A percentile compares a stretch with the other conserved stretches of the same genome.
Evolutionary conservation across 2,888 invertebrate genomes (phyloP).

Genomic region (Lithophane semibrunnea): DNA sequence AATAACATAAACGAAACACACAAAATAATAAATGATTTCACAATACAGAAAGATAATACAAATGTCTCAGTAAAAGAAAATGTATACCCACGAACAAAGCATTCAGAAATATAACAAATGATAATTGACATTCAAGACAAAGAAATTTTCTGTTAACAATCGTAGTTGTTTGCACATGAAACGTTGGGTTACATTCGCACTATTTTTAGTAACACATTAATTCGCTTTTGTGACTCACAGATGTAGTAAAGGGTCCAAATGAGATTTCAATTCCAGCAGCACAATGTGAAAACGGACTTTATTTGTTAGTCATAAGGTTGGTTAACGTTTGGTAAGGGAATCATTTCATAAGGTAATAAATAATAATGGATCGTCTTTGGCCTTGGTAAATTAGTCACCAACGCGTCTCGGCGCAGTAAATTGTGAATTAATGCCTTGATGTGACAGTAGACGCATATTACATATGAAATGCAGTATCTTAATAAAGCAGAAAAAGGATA

Average conservation of each 20-base stretch:
- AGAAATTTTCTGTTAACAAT: slow-evolving; percentile 67
- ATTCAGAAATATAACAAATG: slow-evolving; percentile 35
- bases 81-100: background rate
- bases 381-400: slow-evolving; percentile 88
- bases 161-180: slow-evolving; percentile 69
- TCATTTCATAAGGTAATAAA: slow-evolving; percentile 87
- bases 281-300: slow-evolving; percentile 71
- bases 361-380: slow-evolving; percentile 88
- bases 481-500: slow-evolving; percentile 63
- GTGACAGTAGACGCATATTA: slow-evolving; percentile 71
- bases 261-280: slow-evolving; percentile 72
- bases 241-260: slow-evolving; percentile 81
- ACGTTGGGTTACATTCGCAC: slow-evolving; percentile 71
- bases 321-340: slow-evolving; percentile 62
- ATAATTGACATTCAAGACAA: slow-evolving; percentile 61
- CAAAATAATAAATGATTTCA: slow-evolving; percentile 17
- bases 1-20: slow-evolving; percentile 17
- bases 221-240: slow-evolving; percentile 82
- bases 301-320: slow-evolving; percentile 71
- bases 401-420: slow-evolving; percentile 71
- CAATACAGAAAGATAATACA: slow-evolving; percentile 18
- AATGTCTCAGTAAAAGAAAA: slow-evolving; percentile 7
- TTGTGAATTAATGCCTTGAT: slow-evolving; percentile 77
- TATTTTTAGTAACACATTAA: slow-evolving; percentile 83
- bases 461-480: slow-evolving; percentile 63